Base-by-base conservation (phyloP, 2,797 vertebrate species). In the Sebastes trivittatus region DNA sequence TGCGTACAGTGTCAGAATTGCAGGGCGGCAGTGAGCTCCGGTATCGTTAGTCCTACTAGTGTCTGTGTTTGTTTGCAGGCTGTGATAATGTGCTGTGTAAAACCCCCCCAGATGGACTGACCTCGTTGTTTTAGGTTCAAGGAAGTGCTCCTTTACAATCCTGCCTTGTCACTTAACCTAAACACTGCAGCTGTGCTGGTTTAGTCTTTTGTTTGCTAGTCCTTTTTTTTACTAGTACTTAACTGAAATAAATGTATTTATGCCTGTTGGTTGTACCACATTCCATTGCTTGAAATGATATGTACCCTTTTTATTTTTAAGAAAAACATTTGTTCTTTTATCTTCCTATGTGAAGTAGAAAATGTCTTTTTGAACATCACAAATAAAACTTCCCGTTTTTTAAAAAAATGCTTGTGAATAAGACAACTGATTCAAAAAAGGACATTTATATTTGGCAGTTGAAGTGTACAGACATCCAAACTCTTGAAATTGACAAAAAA, bases 131-230 rank as follows among this genome's bases (percentile, higher is more conserved):
- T 83, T 90, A 82, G 95, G 95, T 96, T 95, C 95, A 96, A 96
- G 96, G 93, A 94, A 88, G 95, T 95, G 94, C 91, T 96, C 93
- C 82, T 95, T 92, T 92, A 94, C 95, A 96, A 95, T 94, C 95
- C 81, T 92, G 92, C 95, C 96, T 95, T 95, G 90, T 94, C 90
- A 92, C 88, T 82, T 80, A 18, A 81, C 77, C 89, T 80, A 94
- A 97, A 97, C 95, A 94, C 95, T 96, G 96, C 96, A 97, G 97
- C 96, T 97, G 96, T 97, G 97, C 97, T 97, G 96, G 95, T 89
- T 96, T 92, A 80, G 80, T 85, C 89, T 76, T 78, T 87, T 72
- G 73, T 78, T 85, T 61, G 72, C 78, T 80, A 88, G 77, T 83
- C 60, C 56, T 62, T 0, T 76, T 74, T 97, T 97, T 98, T 97